These are phyloP conservation scores for Drosophila acutilabella DNA, from an alignment of 2,888 invertebrate genomes.

Conservation along the genomic window DNA sequence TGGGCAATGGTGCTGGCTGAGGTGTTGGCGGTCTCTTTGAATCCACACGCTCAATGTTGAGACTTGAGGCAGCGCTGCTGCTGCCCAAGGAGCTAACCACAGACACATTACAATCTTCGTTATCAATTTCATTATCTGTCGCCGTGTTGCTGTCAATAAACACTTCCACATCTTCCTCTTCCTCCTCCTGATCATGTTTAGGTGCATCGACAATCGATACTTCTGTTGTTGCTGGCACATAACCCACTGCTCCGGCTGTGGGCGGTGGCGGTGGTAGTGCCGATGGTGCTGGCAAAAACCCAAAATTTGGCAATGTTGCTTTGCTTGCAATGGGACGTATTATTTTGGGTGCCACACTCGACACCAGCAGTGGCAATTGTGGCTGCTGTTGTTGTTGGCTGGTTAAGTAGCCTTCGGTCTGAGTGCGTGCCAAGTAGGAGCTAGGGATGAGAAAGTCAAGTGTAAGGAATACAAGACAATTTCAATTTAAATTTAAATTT, in stretches of 20 bases:
- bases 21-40: conserved; percentile 22
- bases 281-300: conserved; percentile 82
- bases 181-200: conserved; percentile 54
- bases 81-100: conserved; percentile 70
- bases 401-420: conserved; percentile 83
- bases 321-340: conserved; percentile 87
- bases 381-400: conserved; percentile 34
- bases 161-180: conserved; percentile 81
- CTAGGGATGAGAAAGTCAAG: conserved; percentile 69
- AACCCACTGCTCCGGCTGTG: conserved; percentile 6
- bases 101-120: conserved; percentile 72
- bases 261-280: conserved; percentile 44
- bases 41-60: conserved; percentile 65
- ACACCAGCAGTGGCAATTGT: conserved; percentile 19
- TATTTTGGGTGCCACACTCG: conserved; percentile 78
- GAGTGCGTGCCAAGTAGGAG: conserved; percentile 87
- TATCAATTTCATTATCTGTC: conserved; percentile 66
- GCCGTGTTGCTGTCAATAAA: conserved; percentile 81
- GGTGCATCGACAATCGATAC: neutral
- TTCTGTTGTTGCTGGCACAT: conserved; percentile 7
- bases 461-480: too few relatives aligned
- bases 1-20: neutral
- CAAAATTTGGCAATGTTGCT: conserved; percentile 81
- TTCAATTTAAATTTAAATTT: too few relatives aligned
- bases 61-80: conserved; percentile 69